Base-by-base conservation (phyloP, 2,113 vertebrate genomes). In the Typhlomys cinereus region DNA sequence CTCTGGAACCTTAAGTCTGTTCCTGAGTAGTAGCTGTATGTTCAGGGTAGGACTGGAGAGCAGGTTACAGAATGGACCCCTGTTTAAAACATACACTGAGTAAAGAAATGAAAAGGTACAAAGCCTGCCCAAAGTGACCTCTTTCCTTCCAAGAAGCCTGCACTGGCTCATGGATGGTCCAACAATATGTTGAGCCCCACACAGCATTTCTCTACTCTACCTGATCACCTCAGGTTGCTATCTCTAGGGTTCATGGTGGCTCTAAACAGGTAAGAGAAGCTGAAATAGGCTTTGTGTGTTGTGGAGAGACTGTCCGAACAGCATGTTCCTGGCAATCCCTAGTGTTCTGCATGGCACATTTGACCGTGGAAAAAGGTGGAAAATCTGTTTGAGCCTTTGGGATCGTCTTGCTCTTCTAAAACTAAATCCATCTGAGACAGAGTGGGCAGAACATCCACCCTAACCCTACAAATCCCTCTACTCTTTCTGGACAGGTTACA, bases 301-400 rank as follows among this genome's bases (percentile, higher is more conserved):
- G 62, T 46, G 17, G 44, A 39, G 74, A 66, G 36, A n/a, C 39
- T 62, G 39, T 39, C 31, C 48, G 12, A 27, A 44, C 52, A 29
- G 88, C 29, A 46, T 8, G 11, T 62, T 48, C 78, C 87, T 75
- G 84, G 93, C 94, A 91, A 73, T 1, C 69, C 39, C 23, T 5
- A 54, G 75, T n/a, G 34, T 83, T 91, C 91, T 82, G 90, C 88
- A 86, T 0, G 3, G 84, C n/a, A 74, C 41, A 84, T 39, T 29
- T 67, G 78, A 93, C 92, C 95, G 86, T 0, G 5, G 82, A 84
- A 88, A 70, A 39, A 61, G 61, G 69, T 64, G 44, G 89, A 85
- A 94, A 97, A 93, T 88, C 74, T 66, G 90, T 57, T 92, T 90
- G 74, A 95, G 88, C 71, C 79, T 92, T 85, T 74, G 66, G 75